phyloP scores from a whole-genome alignment of 2,113 vertebrate genomes.

The Shinisaurus crocodilurus region DNA sequence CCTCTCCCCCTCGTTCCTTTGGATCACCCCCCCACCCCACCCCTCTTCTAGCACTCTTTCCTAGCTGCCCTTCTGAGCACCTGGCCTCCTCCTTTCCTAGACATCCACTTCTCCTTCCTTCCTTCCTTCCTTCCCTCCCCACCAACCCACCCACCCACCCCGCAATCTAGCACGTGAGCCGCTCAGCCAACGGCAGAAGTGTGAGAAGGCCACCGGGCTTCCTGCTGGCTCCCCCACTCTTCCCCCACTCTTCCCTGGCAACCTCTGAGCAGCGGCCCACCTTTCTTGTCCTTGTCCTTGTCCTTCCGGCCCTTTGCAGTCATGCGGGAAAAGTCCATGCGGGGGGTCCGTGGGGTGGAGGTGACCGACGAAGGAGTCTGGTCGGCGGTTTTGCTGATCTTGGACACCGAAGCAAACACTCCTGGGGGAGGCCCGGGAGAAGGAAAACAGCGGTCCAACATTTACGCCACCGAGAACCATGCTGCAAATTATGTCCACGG shows the following conservation, averaged over 20 bases:
- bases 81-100: too few species aligned
- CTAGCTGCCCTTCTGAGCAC: background rate
- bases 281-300: slow-evolving; percentile 90
- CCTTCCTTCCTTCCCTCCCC: background rate
- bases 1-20: too few species aligned
- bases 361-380: slow-evolving; percentile 85
- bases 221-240: background rate
- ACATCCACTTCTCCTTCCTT: too few species aligned
- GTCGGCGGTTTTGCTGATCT: slow-evolving; percentile 84
- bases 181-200: background rate
- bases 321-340: slow-evolving; percentile 88
- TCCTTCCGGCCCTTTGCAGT: slow-evolving; percentile 88
- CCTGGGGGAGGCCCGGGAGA: slow-evolving; percentile 69
- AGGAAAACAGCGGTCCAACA: background rate
- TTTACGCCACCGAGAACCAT: background rate
- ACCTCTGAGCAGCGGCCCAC: slow-evolving; percentile 50
- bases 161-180: background rate
- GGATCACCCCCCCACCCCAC: background rate
- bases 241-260: background rate
- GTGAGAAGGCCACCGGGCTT: background rate
- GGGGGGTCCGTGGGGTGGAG: slow-evolving; percentile 88
- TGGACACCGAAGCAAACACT: slow-evolving; percentile 90
- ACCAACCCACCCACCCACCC: too few species aligned
- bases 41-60: background rate
- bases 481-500: background rate